Evolutionary conservation across 2,797 vertebrate species (phyloP).

Genomic region (Phrynocephalus guinanensis): DNA sequence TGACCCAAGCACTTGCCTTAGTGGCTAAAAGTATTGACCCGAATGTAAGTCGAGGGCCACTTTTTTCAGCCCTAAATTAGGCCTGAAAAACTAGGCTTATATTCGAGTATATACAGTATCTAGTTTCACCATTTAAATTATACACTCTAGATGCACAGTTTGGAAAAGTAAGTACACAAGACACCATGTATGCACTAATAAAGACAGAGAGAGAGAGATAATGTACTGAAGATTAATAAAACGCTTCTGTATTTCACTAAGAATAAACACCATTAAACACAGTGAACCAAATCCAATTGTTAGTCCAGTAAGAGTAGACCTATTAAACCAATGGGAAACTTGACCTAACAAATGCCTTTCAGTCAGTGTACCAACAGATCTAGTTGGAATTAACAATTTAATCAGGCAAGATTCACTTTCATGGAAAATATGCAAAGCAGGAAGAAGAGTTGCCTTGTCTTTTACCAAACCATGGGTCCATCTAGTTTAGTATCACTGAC

Average conservation of each 20-base stretch:
- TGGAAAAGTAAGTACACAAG: not conserved
- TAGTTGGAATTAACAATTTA: too few species aligned
- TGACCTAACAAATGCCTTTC: too few species aligned
- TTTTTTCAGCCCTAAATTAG: too few species aligned
- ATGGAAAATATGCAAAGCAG: not conserved
- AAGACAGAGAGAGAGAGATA: not conserved
- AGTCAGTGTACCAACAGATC: too few species aligned
- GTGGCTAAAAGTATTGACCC: too few species aligned
- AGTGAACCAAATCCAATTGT: too few species aligned
- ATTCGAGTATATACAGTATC: not conserved
- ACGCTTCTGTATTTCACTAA: not conserved
- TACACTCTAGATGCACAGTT: not conserved
- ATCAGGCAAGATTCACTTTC: not conserved
- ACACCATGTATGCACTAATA: not conserved
- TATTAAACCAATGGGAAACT: too few species aligned
- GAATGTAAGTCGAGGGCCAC: too few species aligned
- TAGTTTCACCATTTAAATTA: not conserved
- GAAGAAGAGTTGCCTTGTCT: not conserved
- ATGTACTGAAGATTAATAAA: not conserved
- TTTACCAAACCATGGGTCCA: not conserved
- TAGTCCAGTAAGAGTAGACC: too few species aligned
- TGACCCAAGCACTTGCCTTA: too few species aligned
- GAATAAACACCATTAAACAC: not conserved
- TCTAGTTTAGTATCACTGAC: not conserved
- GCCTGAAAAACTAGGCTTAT: too few species aligned